Evolutionary conservation across 2,888 invertebrate genomes (phyloP).

Genomic region (Buathra laborator): DNA sequence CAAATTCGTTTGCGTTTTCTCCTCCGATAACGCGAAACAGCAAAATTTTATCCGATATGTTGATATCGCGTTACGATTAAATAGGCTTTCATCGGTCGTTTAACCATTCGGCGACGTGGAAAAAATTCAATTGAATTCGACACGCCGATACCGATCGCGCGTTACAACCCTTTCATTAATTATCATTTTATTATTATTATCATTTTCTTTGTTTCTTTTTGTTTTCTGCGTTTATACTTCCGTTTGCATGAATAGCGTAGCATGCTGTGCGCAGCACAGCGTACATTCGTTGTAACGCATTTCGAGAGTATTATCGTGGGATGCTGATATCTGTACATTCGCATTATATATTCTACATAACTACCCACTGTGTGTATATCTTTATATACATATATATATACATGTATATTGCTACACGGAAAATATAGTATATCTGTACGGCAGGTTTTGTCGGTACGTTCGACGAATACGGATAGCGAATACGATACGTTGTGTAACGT

Average conservation of each 20-base stretch:
- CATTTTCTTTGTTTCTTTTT: conserved; percentile 31
- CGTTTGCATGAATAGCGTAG: conserved; percentile 54
- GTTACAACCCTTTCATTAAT: conserved; percentile 59
- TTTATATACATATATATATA: conserved; percentile 14
- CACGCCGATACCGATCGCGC: conserved; percentile 72
- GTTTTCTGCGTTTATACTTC: conserved; percentile 2
- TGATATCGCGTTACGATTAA: conserved; percentile 31
- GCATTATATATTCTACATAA: conserved; percentile 1
- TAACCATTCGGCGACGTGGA: conserved; percentile 73
- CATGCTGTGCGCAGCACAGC: conserved; percentile 51
- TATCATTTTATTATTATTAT: conserved; percentile 46
- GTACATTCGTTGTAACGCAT: conserved; percentile 54
- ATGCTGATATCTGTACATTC: conserved; percentile 54
- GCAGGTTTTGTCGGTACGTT: conserved; percentile 30
- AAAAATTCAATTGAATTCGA: conserved; percentile 77
- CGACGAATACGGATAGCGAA: conserved; percentile 34
- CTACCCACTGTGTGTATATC: not conserved
- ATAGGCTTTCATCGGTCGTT: conserved; percentile 77
- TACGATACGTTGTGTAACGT: conserved; percentile 37
- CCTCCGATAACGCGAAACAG: not conserved
- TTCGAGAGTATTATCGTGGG: conserved; percentile 38
- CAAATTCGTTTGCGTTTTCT: not conserved
- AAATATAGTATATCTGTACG: not conserved
- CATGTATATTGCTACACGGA: not conserved
- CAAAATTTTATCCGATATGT: not conserved